These are phyloP conservation scores for Climacteris rufus DNA, from an alignment of 2,113 vertebrate species.

Conservation along the genomic window DNA sequence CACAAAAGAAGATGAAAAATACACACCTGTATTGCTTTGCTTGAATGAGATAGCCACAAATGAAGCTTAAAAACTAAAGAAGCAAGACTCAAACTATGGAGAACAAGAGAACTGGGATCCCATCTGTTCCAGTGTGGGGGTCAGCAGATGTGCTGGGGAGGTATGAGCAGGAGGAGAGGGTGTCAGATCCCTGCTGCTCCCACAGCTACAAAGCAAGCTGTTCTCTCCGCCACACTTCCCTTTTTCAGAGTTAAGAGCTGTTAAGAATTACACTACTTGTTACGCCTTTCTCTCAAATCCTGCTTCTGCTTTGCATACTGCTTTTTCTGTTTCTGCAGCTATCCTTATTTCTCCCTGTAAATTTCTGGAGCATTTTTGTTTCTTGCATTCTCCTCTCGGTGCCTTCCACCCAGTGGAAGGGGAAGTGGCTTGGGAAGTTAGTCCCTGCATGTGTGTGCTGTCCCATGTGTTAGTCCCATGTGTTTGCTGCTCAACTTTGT, in stretches of 20 bases:
- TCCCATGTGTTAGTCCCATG: too few species aligned
- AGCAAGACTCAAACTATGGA: neutral
- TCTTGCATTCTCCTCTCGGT: neutral
- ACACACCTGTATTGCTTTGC: neutral
- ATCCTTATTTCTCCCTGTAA: neutral
- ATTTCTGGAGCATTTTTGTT: neutral
- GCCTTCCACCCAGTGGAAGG: neutral
- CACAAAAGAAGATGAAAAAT: neutral
- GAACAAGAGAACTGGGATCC: neutral
- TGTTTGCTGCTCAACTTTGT: neutral
- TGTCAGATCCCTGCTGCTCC: neutral
- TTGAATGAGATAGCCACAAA: neutral
- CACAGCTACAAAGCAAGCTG: neutral
- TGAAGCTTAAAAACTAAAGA: neutral
- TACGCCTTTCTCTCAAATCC: neutral
- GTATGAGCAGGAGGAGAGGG: neutral
- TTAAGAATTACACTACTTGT: neutral
- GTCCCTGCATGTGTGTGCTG: neutral
- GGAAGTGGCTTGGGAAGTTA: neutral
- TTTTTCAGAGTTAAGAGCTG: neutral
- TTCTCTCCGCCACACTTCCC: neutral
- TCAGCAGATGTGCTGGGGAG: neutral
- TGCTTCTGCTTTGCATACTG: neutral
- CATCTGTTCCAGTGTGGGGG: neutral
- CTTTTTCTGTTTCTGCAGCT: neutral